A percentile compares a stretch with the other conserved stretches of the same genome.
Conservation (phyloP, 1,140 invertebrate genomes). For the Spodoptera frugiperda region DNA sequence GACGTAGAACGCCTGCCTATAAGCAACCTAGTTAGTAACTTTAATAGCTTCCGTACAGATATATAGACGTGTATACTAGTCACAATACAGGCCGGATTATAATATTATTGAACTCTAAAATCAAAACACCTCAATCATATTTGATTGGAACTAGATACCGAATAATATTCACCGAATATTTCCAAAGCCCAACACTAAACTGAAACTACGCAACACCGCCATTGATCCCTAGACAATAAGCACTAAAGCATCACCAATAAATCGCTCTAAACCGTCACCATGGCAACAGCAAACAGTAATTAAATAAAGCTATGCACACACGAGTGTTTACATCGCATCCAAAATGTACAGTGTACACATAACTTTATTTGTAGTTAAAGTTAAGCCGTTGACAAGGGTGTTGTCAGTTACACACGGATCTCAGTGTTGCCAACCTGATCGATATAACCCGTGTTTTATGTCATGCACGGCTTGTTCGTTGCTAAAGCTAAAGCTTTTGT, state of each 20-base stretch:
- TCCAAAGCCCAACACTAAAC: no score
- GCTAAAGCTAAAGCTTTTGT: not conserved
- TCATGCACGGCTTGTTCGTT: not conserved
- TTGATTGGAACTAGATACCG: no score
- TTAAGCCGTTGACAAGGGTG: constrained; percentile 20
- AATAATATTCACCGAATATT: no score
- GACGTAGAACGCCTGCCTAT: no score
- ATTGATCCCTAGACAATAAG: no score
- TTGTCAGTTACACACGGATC: constrained; percentile 30
- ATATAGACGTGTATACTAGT: no score
- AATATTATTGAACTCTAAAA: no score
- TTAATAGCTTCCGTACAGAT: no score
- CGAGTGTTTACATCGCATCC: not conserved
- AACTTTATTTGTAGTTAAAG: constrained; percentile 31
- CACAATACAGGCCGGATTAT: no score
- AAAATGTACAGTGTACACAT: constrained; percentile 16
- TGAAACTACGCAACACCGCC: no score
- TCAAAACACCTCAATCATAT: no score
- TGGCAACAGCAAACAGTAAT: constrained; percentile 26
- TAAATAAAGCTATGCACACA: not conserved
- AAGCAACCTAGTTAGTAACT: no score
- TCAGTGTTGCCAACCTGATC: constrained; percentile 25
- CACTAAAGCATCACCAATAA: not conserved
- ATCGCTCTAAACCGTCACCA: constrained; percentile 19
- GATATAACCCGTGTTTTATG: constrained; percentile 19